Conservation (phyloP, 1,140 invertebrate genomes). For the Helicoverpa zea region DNA sequence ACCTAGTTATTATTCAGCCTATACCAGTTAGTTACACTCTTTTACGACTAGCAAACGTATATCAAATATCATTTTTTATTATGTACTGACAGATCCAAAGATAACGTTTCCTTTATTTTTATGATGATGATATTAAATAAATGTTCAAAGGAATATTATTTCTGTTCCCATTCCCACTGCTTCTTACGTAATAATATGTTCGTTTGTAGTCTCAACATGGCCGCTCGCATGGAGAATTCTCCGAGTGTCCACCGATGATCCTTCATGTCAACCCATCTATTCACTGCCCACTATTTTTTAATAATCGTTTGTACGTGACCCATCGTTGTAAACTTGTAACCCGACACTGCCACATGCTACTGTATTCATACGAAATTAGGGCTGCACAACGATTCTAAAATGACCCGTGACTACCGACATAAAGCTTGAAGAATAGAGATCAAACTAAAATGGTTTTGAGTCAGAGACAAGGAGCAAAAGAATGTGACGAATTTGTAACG, state of each 20-base stretch:
- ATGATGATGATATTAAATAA: slow-evolving; percentile 27
- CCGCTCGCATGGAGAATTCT: slow-evolving; percentile 6
- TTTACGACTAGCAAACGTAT: slow-evolving; percentile 30
- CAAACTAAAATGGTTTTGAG: slow-evolving; percentile 30
- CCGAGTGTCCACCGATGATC: neutral
- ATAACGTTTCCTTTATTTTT: slow-evolving; percentile 35
- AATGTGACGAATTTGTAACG: slow-evolving; percentile 71
- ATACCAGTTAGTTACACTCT: slow-evolving; percentile 3
- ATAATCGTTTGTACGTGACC: slow-evolving; percentile 63
- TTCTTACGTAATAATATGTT: slow-evolving; percentile 14
- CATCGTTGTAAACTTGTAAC: slow-evolving; percentile 68
- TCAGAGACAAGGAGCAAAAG: slow-evolving; percentile 45
- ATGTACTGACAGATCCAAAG: slow-evolving; percentile 39
- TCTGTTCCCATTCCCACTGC: slow-evolving; percentile 38
- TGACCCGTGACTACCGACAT: slow-evolving; percentile 48
- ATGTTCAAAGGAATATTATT: slow-evolving; percentile 45
- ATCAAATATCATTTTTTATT: slow-evolving; percentile 47
- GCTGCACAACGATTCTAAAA: slow-evolving; percentile 47
- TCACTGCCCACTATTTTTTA: slow-evolving; percentile 41
- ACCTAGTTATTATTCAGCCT: slow-evolving; percentile 15
- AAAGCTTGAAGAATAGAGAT: slow-evolving; percentile 42
- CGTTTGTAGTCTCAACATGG: slow-evolving; percentile 33
- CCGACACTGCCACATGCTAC: slow-evolving; percentile 65
- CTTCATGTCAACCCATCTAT: slow-evolving; percentile 11
- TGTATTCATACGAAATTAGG: slow-evolving; percentile 69